Base-by-base conservation (phyloP, 2,888 invertebrate species). In the Thecocarcelia acutangulata region DNA sequence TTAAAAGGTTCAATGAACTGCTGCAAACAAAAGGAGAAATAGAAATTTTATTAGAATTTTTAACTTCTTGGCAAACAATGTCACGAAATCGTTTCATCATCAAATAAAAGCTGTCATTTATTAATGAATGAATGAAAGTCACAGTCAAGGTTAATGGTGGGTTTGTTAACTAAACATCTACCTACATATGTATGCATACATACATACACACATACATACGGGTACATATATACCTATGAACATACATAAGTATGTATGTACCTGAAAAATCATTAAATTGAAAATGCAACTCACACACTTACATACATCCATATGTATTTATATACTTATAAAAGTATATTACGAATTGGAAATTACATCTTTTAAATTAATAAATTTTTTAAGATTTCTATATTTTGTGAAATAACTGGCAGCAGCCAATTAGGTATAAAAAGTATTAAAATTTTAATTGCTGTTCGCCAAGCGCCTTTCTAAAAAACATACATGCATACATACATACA, bases 111-210 rank as follows among this genome's bases (percentile, higher is more conserved):
- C 61, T 68, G 50, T 37, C 52, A 84, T 86, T 75, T 46, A 64
- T 64, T 64, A 64, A 85, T 86, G 84, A 86, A 87, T 87, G 85
- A 40, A 15, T 61, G 52, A 69, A 69, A 44, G 88, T 87, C 88
- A 88, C 84, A 88, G 87, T 87, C 87, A 87, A 87, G 87, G 87
- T 87, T 87, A 87, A 86, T 86, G 86, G 85, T 3, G 0, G 15
- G 11, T 85, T 87, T 85, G 56, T 64, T 58, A 40, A 52, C 64
- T 66, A 76, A 11, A 61, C 59, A 37, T 2, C 12, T 12, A 56
- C 11, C 28, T 3, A 37, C 3, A 17, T 11, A 33, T 3, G 33
- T 15, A 54, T 3, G 8, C 4, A 33, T 13, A 50, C 17, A 48
- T 17, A 13, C 17, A 17, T 17, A 48, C 17, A 17, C 17, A 48